These are phyloP conservation scores for Heterodera filipjevi DNA, from an alignment of 2,888 invertebrate species.

Conservation along the genomic window DNA sequence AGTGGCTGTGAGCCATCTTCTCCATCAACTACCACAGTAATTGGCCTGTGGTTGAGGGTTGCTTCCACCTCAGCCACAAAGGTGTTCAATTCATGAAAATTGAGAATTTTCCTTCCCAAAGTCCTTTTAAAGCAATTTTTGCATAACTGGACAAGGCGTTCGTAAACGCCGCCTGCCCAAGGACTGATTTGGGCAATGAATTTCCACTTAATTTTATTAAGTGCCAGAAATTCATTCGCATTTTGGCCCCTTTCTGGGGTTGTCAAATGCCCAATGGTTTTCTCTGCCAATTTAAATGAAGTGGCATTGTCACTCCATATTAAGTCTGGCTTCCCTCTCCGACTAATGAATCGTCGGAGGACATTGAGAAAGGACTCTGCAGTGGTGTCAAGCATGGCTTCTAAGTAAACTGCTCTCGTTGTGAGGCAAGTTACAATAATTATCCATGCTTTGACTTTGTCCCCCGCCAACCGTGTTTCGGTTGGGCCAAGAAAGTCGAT, in stretches of 20 bases:
- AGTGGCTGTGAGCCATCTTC: background rate
- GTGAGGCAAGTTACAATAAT: slow-evolving; percentile 15
- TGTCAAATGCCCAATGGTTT: background rate
- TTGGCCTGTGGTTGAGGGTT: slow-evolving; percentile 26
- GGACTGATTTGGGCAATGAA: background rate
- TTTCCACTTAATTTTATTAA: background rate
- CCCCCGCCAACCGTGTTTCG: background rate
- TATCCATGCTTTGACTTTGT: slow-evolving; percentile 17
- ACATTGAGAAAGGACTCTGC: background rate
- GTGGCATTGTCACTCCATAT: slow-evolving; percentile 48
- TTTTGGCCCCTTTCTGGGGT: background rate
- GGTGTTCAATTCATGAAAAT: slow-evolving; percentile 10
- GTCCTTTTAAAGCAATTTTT: slow-evolving; percentile 15
- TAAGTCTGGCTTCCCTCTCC: background rate
- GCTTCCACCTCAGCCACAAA: slow-evolving; percentile 29
- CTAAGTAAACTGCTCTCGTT: slow-evolving; percentile 20
- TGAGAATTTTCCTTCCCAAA: background rate
- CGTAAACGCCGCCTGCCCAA: slow-evolving; percentile 27
- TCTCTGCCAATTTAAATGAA: slow-evolving; percentile 54
- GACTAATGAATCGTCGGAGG: background rate
- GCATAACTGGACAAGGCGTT: slow-evolving; percentile 15
- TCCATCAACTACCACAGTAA: background rate
- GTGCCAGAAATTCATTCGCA: background rate
- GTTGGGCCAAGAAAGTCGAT: slow-evolving; percentile 40
- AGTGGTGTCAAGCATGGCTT: background rate